Percentiles rank a stretch among this genome's conserved stretches.
Evolutionary conservation across 2,797 vertebrate species (phyloP).

Genomic region (Pangasius mekongensis): DNA sequence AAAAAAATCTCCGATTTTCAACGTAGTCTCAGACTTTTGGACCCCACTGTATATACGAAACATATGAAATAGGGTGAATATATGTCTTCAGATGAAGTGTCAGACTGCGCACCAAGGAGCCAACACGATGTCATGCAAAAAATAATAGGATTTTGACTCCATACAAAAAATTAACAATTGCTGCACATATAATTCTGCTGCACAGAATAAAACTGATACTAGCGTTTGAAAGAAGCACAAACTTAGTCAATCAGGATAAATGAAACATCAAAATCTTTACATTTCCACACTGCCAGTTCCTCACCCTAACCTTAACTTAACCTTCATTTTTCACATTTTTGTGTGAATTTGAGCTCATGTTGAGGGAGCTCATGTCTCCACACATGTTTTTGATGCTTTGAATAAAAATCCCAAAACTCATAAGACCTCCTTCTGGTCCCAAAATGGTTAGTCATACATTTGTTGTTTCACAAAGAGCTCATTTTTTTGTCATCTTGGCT

Average conservation of each 20-base stretch:
- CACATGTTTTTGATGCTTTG: slow-evolving; percentile 20
- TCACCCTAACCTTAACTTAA: not conserved
- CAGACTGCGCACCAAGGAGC: not conserved
- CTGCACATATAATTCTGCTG: not conserved
- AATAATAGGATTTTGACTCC: not conserved
- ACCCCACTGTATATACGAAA: too few species aligned
- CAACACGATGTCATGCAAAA: not conserved
- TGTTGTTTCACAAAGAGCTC: slow-evolving; percentile 49
- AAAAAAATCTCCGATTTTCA: not conserved
- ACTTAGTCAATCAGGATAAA: not conserved
- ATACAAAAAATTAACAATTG: not conserved
- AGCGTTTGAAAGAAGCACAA: not conserved
- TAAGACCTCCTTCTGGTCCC: slow-evolving; percentile 16
- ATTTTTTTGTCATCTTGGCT: slow-evolving; percentile 56
- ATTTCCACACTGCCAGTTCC: not conserved
- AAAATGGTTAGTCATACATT: slow-evolving; percentile 45
- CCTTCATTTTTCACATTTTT: not conserved
- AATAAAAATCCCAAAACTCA: slow-evolving; percentile 24
- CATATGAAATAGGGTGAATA: too few species aligned
- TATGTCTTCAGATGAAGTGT: not conserved
- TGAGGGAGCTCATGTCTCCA: slow-evolving; percentile 5
- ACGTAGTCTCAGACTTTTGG: too few species aligned
- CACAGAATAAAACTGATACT: not conserved
- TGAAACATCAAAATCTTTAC: not conserved
- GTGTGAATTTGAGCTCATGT: slow-evolving; percentile 2